Percentiles rank a stretch among this genome's conserved stretches.
phyloP scores from a whole-genome alignment of 2,888 invertebrate genomes.

The Rosalia funebris region DNA sequence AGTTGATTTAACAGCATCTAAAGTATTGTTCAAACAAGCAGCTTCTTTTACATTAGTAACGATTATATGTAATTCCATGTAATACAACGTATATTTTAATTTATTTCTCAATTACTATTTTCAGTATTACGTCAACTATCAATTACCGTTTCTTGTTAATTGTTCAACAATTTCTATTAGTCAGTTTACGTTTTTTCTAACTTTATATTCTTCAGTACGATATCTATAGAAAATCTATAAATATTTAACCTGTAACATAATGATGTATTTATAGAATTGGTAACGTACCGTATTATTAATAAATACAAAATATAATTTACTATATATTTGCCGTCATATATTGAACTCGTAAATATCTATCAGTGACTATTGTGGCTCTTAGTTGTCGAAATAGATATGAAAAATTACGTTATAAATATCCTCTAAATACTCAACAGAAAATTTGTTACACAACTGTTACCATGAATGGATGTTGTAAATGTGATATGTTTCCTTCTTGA shows the following conservation, averaged over 20 bases:
- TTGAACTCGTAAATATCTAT: too few species aligned
- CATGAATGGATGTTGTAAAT: constrained; percentile 10
- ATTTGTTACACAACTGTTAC: too few species aligned
- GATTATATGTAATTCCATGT: too few species aligned
- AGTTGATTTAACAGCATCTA: too few species aligned
- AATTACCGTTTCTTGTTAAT: constrained; percentile 18
- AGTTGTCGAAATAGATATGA: too few species aligned
- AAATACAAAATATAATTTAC: not conserved
- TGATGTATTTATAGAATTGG: constrained; percentile 11
- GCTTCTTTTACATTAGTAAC: too few species aligned
- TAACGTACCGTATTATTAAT: not conserved
- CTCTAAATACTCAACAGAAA: too few species aligned
- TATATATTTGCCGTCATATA: not conserved
- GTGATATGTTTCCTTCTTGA: constrained; percentile 15
- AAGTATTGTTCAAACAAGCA: too few species aligned
- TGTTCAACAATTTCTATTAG: constrained; percentile 11
- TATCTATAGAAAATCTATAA: constrained; percentile 2
- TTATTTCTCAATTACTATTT: constrained; percentile 6
- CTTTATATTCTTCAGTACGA: not conserved
- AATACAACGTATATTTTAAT: too few species aligned
- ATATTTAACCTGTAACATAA: constrained; percentile 8
- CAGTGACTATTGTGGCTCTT: too few species aligned
- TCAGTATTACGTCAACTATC: constrained; percentile 12
- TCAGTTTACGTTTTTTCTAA: constrained; percentile 3
- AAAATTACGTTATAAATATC: too few species aligned